Conservation (phyloP, 2,888 invertebrate genomes). For the Eudasyphora cyanicolor region DNA sequence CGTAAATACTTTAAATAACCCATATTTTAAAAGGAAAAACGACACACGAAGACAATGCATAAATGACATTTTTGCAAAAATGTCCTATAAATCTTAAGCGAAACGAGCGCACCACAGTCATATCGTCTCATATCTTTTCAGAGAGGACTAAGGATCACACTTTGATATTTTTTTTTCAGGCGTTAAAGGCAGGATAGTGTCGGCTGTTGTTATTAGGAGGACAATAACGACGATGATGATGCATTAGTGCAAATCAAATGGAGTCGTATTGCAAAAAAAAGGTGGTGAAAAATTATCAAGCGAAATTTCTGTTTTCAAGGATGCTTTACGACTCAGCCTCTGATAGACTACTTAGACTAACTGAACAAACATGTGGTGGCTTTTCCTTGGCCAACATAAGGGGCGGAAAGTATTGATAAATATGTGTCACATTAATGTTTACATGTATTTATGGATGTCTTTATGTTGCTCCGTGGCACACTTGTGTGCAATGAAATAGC, state of each 20-base stretch:
- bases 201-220: too few relatives aligned
- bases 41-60: background rate
- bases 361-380: slow-evolving; percentile 24
- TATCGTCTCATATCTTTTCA: background rate
- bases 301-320: slow-evolving; percentile 44
- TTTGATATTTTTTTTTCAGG: background rate
- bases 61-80: slow-evolving; percentile 40
- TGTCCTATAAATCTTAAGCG: slow-evolving; percentile 56
- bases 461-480: slow-evolving; percentile 4
- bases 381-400: background rate
- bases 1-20: slow-evolving; percentile 60
- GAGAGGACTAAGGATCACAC: background rate
- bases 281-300: slow-evolving; percentile 64
- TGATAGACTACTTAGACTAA: background rate
- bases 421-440: slow-evolving; percentile 32
- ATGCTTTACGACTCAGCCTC: background rate
- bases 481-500: background rate
- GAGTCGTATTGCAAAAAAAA: slow-evolving; percentile 47
- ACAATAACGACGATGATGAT: background rate
- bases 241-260: slow-evolving; percentile 33
- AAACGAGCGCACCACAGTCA: slow-evolving; percentile 32
- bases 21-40: slow-evolving; percentile 40
- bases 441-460: slow-evolving; percentile 30
- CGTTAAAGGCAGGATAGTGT: background rate
- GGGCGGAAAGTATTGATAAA: slow-evolving; percentile 58